Conservation (phyloP, 1,140 invertebrate genomes). For the Hesperophylax magnus region DNA sequence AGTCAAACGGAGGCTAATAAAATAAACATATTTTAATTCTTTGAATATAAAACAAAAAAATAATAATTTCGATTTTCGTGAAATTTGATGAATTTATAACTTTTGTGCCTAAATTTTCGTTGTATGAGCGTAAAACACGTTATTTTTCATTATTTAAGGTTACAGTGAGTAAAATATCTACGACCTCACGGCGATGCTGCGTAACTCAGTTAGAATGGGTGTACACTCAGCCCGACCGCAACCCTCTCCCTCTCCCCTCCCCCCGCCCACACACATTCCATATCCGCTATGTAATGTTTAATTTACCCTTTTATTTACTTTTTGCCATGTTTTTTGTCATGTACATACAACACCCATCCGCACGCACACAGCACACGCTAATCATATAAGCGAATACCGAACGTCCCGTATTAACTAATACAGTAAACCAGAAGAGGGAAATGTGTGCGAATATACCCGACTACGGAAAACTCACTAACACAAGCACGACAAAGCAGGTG, state of each 20-base stretch:
- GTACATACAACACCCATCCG: slow-evolving; percentile 50
- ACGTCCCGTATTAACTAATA: slow-evolving; percentile 11
- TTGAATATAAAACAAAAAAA: too few species aligned
- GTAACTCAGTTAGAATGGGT: slow-evolving; percentile 22
- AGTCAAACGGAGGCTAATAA: too few species aligned
- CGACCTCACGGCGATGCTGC: background rate
- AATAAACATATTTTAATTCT: too few species aligned
- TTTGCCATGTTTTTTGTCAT: slow-evolving; percentile 59
- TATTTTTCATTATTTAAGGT: too few species aligned
- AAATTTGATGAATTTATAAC: too few species aligned
- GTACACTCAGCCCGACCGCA: slow-evolving; percentile 20
- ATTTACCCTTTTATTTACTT: slow-evolving; percentile 59
- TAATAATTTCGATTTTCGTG: too few species aligned
- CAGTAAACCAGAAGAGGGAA: too few species aligned
- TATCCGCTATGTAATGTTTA: slow-evolving; percentile 59
- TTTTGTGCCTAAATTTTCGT: too few species aligned
- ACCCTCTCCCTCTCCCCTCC: background rate
- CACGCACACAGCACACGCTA: slow-evolving; percentile 39
- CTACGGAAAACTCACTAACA: background rate
- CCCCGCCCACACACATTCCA: slow-evolving; percentile 54
- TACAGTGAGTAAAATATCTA: too few species aligned
- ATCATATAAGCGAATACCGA: slow-evolving; percentile 46
- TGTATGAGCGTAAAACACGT: too few species aligned
- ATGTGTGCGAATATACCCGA: background rate
- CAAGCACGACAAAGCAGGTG: background rate